These are phyloP conservation scores for Tupiocoris notatus DNA, from an alignment of 2,888 invertebrate genomes.

Conservation along the genomic window DNA sequence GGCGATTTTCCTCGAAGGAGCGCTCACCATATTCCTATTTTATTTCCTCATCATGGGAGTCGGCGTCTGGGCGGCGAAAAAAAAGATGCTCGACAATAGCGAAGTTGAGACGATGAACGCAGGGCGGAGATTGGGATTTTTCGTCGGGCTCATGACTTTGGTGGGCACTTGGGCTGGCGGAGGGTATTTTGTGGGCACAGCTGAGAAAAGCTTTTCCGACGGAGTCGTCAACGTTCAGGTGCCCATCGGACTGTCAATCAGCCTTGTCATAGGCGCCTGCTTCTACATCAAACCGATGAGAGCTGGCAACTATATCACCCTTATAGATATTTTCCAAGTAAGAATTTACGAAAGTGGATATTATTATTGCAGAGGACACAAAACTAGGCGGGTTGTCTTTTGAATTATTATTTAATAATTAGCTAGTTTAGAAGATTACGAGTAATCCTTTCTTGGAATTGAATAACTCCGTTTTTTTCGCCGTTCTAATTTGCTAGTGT, in stretches of 20 bases:
- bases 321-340: constrained; percentile 68
- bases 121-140: constrained; percentile 64
- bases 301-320: constrained; percentile 66
- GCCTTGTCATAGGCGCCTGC: constrained; percentile 65
- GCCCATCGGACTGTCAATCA: constrained; percentile 69
- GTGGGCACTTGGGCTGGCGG: constrained; percentile 68
- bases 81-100: constrained; percentile 62
- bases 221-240: constrained; percentile 69
- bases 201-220: constrained; percentile 64
- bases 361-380: background rate
- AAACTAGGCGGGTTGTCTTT: too few species aligned
- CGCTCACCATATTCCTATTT: constrained; percentile 66
- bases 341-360: background rate
- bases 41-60: constrained; percentile 65
- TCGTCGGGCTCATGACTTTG: constrained; percentile 70
- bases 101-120: constrained; percentile 64
- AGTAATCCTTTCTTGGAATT: too few species aligned
- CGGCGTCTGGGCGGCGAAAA: constrained; percentile 65
- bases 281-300: constrained; percentile 70
- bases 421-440: too few species aligned
- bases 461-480: too few species aligned
- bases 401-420: too few species aligned
- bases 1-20: constrained; percentile 60
- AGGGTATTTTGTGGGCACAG: constrained; percentile 71
- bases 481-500: too few species aligned